Percentiles rank a stretch among this genome's conserved stretches.
Evolutionary conservation across 2,797 vertebrate genomes (phyloP).

Genomic region (Serranus cabrilla): DNA sequence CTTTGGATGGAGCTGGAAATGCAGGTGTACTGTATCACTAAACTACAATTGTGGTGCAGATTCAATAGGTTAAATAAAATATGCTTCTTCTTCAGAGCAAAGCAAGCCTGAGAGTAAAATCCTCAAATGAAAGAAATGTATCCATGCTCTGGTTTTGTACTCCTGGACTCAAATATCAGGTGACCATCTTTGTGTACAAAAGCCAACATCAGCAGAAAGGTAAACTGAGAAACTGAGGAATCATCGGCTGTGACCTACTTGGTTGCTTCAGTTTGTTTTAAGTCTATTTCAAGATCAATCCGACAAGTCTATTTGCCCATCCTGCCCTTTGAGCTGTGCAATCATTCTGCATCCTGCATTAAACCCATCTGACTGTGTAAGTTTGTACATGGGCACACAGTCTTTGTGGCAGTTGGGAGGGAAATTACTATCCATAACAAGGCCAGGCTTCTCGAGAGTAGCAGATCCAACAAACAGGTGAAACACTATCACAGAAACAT

Average conservation of each 20-base stretch:
- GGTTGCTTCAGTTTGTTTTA: conserved; percentile 7
- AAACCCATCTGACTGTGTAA: conserved; percentile 5
- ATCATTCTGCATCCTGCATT: conserved; percentile 25
- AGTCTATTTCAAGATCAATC: conserved; percentile 14
- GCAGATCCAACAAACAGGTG: conserved; percentile 18
- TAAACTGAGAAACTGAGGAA: background rate
- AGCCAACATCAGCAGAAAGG: background rate
- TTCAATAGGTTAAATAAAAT: background rate
- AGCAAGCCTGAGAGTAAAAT: background rate
- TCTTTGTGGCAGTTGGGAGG: background rate
- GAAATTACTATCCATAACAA: background rate
- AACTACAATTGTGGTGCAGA: background rate
- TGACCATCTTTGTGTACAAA: background rate
- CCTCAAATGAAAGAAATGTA: background rate
- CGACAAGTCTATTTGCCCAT: background rate
- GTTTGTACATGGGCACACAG: conserved; percentile 7
- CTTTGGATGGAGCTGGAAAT: background rate
- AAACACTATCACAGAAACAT: background rate
- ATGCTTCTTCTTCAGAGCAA: background rate
- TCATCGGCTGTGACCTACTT: background rate
- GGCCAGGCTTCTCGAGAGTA: background rate
- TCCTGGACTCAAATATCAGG: conserved; percentile 10
- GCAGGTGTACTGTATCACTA: background rate
- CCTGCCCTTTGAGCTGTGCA: conserved; percentile 14
- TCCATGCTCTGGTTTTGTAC: background rate